Evolutionary conservation across 2,113 vertebrate species (phyloP).

Genomic region (Mus pahari): DNA sequence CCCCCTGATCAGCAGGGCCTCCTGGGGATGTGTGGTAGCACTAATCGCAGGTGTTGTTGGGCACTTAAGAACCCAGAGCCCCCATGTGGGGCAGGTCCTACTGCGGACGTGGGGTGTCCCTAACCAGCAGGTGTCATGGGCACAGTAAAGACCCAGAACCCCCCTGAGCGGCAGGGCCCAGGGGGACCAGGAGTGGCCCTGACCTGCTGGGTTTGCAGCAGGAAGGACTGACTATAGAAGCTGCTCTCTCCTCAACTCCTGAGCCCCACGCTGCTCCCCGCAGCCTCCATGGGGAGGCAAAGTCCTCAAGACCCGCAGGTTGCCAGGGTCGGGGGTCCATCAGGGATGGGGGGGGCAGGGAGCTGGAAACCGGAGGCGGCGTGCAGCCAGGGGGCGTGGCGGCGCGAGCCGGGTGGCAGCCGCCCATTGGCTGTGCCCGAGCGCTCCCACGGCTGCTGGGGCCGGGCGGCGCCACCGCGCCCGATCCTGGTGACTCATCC

Average conservation of each 20-base stretch:
- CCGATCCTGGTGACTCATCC: constrained; percentile 56
- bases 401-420: constrained; percentile 52
- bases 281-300: neutral
- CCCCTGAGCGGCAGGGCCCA: neutral
- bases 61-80: neutral
- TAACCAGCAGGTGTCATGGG: neutral
- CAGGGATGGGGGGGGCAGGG: neutral
- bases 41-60: neutral
- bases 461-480: constrained; percentile 21
- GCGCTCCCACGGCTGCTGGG: constrained; percentile 71
- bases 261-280: neutral
- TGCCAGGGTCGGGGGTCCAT: neutral
- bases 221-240: neutral
- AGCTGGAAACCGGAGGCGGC: neutral
- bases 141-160: neutral
- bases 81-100: neutral
- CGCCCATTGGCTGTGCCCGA: constrained; percentile 68
- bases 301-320: neutral
- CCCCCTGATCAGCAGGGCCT: neutral
- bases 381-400: neutral
- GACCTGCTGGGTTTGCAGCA: neutral
- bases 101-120: accelerated
- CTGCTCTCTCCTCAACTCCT: neutral
- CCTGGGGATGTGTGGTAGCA: no score
- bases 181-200: neutral